Evolutionary conservation across 2,113 vertebrate species (phyloP), one percentile per base, ranked within the genome.

Genomic region (Triplophysa siluroides): DNA sequence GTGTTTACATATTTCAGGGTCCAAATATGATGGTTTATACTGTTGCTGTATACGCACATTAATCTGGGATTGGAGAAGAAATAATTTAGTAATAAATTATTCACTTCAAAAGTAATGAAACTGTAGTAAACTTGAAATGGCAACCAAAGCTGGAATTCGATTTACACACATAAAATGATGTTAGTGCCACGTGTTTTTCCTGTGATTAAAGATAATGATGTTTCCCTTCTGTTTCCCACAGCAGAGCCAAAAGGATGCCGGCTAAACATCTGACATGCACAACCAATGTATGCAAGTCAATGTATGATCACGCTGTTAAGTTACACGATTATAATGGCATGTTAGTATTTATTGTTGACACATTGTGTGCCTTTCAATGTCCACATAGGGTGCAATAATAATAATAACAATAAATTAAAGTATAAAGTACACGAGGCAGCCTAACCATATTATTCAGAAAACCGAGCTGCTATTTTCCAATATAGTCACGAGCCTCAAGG

Each of bases 181-280:
- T 58, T 41, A 2, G 33, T 38, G 38, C 16, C 71, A 60, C 2
- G 5, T 21, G 29, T 23, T 58, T 73, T 23, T 45, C 70, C 70
- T 73, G 7, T 21, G 54, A 3, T 14, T 50, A 50, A 50, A 50
- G 1, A 56, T 19, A 26, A 60, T 54, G 71, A 60, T 60, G 52
- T 54, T 60, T 73, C 60, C 54, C 54, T 73, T 73, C 54, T 60
- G 52, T 61, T 60, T 60, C 58, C 54, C 54, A 73, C 33, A 16
- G 13, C 1, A 13, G n/a, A 61, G 29, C 71, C n/a, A 73, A 60
- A 60, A 29, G 43, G 56, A 74, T 74, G n/a, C 33, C 71, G 8
- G 19, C 29, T 56, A 38, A 71, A 56, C 69, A 56, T 71, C 50
- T n/a, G 12, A 61, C 24, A 43, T 61, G 5, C 33, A 38, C 33